These are phyloP conservation scores for Shinisaurus crocodilurus DNA, from an alignment of 2,113 vertebrate genomes.

Conservation along the genomic window DNA sequence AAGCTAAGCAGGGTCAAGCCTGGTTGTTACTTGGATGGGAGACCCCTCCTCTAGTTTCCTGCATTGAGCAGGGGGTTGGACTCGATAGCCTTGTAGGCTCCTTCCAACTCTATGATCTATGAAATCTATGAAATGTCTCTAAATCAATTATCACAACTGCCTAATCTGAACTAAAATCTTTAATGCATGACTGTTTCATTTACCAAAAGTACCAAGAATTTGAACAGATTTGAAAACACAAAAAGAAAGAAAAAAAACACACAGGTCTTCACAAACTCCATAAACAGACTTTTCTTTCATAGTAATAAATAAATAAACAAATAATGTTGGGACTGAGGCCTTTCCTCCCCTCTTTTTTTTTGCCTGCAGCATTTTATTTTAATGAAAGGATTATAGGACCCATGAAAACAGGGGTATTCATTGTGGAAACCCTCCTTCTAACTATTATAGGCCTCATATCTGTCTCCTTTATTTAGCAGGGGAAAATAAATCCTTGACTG, in stretches of 20 bases:
- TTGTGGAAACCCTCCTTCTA: constrained; percentile 30
- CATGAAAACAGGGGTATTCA: constrained; percentile 47
- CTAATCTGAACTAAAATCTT: background rate
- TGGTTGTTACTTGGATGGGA: too few species aligned
- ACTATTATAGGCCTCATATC: constrained; percentile 16
- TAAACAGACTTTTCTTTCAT: constrained; percentile 23
- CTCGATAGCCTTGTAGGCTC: too few species aligned
- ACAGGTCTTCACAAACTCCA: constrained; percentile 24
- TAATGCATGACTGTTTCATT: constrained; percentile 39
- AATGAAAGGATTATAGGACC: constrained; percentile 31
- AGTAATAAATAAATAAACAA: too few species aligned
- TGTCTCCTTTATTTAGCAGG: constrained; percentile 6
- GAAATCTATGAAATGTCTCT: background rate
- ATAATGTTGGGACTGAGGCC: background rate
- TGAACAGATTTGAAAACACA: background rate
- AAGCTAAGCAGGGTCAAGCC: too few species aligned
- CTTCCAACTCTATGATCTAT: too few species aligned
- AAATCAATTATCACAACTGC: background rate
- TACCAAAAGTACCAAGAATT: constrained; percentile 39
- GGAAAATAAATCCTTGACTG: constrained; percentile 33
- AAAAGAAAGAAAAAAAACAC: background rate
- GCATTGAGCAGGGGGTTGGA: too few species aligned
- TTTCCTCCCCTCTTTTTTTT: constrained; percentile 2
- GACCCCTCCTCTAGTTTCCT: too few species aligned
- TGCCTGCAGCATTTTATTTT: constrained; percentile 47